Evolutionary conservation across 2,888 invertebrate genomes (phyloP), one percentile per base, ranked within the genome.

Genomic region (Cheilosia variabilis): DNA sequence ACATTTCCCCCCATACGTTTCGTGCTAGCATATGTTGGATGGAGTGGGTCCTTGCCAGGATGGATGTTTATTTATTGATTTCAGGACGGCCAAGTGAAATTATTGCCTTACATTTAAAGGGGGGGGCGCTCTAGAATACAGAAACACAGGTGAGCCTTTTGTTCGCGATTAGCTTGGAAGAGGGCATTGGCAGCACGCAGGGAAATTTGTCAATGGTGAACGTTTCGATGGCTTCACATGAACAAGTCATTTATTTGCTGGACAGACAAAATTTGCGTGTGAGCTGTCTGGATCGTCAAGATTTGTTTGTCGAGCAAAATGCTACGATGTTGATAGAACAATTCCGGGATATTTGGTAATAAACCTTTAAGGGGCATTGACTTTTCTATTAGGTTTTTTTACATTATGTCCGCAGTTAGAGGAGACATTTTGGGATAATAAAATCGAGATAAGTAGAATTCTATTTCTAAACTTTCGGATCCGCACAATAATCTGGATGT

Each of bases 41-140:
- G 45, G 15, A 19, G 63, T 52, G 76, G 45, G 65, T 47, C 17
- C n/a, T 43, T 45, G 17, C 57, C 27, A n/a, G 17, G 73, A 57
- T 57, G 43, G 71, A 66, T 24, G 47, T 71, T 66, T 75, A 55
- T 84, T 75, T 60, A 84, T 84, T 80, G 84, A 80, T 79, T 79
- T 41, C 65, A 37, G 27, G 57, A 69, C 43, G 19, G 55, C 62
- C 19, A 17, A 45, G 75, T 53, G 65, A 63, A 65, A 65, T 75
- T 69, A 75, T 69, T 75, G 83, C 58, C 73, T 55, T 84, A 60
- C 55, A 27, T 68, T 55, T 10, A 3, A 13, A 7, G 41, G 24
- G 41, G 24, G 57, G n/a, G 27, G 41, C 10, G 22, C 7, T n/a
- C 2, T 2, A 50, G 17, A 41, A 60, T 47, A 41, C 69, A 58